Percentiles rank a stretch among this genome's conserved stretches.
phyloP scores from a whole-genome alignment of 2,888 invertebrate genomes.

The Melanostoma mellinum region DNA sequence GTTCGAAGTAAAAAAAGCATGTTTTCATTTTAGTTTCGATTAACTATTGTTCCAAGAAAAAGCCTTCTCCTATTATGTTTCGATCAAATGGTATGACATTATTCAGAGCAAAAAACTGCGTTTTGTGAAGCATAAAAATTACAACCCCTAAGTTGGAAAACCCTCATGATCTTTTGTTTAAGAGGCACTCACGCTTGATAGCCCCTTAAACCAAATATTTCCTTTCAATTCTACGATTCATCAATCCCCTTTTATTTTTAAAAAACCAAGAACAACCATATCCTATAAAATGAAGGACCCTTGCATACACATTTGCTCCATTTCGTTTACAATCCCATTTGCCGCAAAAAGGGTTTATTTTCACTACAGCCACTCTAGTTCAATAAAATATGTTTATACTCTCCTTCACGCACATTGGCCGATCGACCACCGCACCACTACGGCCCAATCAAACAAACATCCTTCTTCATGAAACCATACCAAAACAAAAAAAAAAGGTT shows the following conservation, averaged over 20 bases:
- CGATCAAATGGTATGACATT: no score
- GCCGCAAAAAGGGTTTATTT: slow-evolving; percentile 4
- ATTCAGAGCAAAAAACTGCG: no score
- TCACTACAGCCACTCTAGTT: not conserved
- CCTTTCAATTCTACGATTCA: slow-evolving; percentile 1
- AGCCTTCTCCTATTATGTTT: no score
- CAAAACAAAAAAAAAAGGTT: slow-evolving; percentile 9
- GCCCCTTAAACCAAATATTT: not conserved
- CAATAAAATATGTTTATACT: slow-evolving; percentile 14
- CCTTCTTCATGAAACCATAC: slow-evolving; percentile 12
- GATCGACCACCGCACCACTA: slow-evolving; percentile 4
- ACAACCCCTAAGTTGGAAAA: no score
- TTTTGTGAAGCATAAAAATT: no score
- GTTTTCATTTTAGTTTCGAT: no score
- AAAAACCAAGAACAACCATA: not conserved
- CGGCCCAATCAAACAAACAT: slow-evolving; percentile 26
- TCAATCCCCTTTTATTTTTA: not conserved
- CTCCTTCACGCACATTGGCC: not conserved
- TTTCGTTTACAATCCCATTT: slow-evolving; percentile 18
- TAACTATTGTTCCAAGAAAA: no score
- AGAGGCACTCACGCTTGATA: no score
- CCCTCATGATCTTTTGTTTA: not conserved
- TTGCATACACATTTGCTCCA: not conserved
- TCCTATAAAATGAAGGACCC: no score
- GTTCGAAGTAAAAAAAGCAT: no score